phyloP scores from a whole-genome alignment of 2,797 vertebrate genomes.

The Liparis tanakae region DNA sequence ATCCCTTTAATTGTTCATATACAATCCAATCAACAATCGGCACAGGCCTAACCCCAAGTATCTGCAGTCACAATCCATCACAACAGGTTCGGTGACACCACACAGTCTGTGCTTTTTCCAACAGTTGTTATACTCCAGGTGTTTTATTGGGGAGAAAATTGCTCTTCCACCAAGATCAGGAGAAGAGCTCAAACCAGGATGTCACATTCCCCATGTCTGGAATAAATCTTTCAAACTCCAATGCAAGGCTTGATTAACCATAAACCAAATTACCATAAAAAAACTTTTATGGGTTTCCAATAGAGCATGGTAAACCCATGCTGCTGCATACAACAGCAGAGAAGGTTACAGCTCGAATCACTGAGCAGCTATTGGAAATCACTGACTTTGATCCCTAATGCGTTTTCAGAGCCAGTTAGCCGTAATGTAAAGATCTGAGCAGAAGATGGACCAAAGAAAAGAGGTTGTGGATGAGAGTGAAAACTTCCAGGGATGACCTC shows the following conservation, averaged over 20 bases:
- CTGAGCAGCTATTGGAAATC: conserved; percentile 28
- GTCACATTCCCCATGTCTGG: conserved; percentile 35
- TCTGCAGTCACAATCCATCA: conserved; percentile 28
- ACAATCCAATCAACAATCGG: background rate
- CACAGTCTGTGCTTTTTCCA: conserved; percentile 6
- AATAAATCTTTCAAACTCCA: conserved; percentile 34
- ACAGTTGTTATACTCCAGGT: conserved; percentile 52
- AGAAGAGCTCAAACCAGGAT: conserved; percentile 43
- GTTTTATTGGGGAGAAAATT: conserved; percentile 42
- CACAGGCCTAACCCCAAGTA: background rate
- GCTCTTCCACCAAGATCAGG: conserved; percentile 58
- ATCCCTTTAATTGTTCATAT: background rate
- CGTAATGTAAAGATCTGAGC: conserved; percentile 19
- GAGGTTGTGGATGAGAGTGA: conserved; percentile 5
- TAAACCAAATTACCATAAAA: conserved; percentile 65
- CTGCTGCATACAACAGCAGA: conserved; percentile 48
- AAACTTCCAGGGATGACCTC: background rate
- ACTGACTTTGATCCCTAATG: conserved; percentile 27
- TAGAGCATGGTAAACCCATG: conserved; percentile 27
- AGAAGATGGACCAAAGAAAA: background rate
- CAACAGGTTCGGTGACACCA: conserved; percentile 35
- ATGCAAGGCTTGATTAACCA: conserved; percentile 49
- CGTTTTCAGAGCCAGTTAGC: conserved; percentile 30
- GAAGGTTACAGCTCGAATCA: conserved; percentile 14
- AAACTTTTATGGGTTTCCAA: conserved; percentile 46